These are phyloP conservation scores for Indri indri DNA, from an alignment of 2,113 vertebrate species.

Conservation along the genomic window DNA sequence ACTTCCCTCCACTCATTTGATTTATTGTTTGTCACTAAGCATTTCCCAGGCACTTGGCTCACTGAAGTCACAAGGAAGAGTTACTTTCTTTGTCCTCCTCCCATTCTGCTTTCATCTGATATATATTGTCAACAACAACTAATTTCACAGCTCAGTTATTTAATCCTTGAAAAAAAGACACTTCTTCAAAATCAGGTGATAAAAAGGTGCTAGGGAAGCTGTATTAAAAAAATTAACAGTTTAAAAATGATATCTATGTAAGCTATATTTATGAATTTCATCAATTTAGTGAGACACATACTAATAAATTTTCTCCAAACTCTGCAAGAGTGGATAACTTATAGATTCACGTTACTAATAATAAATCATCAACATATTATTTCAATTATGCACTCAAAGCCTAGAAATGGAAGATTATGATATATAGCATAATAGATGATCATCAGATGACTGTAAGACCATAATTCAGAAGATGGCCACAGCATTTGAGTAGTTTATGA, in stretches of 20 bases:
- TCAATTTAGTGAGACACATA: slow-evolving; percentile 33
- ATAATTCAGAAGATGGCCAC: slow-evolving; percentile 56
- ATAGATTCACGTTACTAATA: slow-evolving; percentile 14
- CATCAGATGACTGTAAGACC: background rate
- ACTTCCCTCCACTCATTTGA: slow-evolving; percentile 36
- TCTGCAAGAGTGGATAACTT: slow-evolving; percentile 21
- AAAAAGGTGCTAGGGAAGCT: background rate
- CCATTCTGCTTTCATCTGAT: slow-evolving; percentile 25
- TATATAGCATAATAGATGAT: slow-evolving; percentile 54
- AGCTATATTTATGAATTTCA: background rate
- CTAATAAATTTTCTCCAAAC: slow-evolving; percentile 51
- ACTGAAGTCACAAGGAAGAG: background rate
- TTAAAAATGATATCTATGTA: slow-evolving; percentile 60
- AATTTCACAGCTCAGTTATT: slow-evolving; percentile 75
- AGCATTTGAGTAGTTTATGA: slow-evolving; percentile 51
- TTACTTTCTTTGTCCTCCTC: background rate
- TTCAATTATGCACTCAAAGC: slow-evolving; percentile 51
- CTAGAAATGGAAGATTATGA: slow-evolving; percentile 1
- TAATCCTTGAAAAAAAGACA: slow-evolving; percentile 62
- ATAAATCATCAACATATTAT: slow-evolving; percentile 14
- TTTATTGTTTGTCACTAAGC: slow-evolving; percentile 53
- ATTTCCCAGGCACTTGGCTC: slow-evolving; percentile 10
- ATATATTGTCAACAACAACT: slow-evolving; percentile 47
- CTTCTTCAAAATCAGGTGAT: slow-evolving; percentile 60
- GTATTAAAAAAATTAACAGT: background rate